phyloP scores from a whole-genome alignment of 2,888 invertebrate genomes.

The Drosophila colorata region DNA sequence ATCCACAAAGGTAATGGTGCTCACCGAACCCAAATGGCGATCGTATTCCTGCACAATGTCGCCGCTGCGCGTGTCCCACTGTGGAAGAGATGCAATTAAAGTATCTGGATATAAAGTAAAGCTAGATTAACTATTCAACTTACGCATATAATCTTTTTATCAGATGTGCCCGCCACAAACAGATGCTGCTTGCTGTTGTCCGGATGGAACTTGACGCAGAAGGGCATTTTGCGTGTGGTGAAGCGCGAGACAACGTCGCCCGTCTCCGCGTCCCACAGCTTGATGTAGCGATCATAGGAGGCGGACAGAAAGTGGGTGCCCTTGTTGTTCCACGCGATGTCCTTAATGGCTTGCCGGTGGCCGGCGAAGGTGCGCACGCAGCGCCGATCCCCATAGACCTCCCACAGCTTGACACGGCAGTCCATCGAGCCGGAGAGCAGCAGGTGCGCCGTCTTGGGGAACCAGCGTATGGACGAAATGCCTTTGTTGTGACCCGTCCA shows the following conservation, averaged over 20 bases:
- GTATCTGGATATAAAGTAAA: not conserved
- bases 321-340: slow-evolving; percentile 97
- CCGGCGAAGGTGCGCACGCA: slow-evolving; percentile 98
- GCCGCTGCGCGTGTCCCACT: slow-evolving; percentile 98
- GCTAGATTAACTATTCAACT: slow-evolving; percentile 82
- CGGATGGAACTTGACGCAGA: slow-evolving; percentile 99
- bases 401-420: slow-evolving; percentile 98
- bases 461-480: slow-evolving; percentile 97
- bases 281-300: slow-evolving; percentile 98
- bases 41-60: slow-evolving; percentile 99
- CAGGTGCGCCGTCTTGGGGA: slow-evolving; percentile 97
- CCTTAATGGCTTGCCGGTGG: slow-evolving; percentile 98
- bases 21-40: slow-evolving; percentile 98
- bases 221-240: slow-evolving; percentile 98
- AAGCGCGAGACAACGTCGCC: slow-evolving; percentile 94
- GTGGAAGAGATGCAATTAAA: not conserved
- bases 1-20: slow-evolving; percentile 99
- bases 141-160: slow-evolving; percentile 99
- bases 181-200: slow-evolving; percentile 98
- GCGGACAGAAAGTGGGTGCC: slow-evolving; percentile 98
- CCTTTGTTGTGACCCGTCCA: slow-evolving; percentile 99
- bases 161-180: slow-evolving; percentile 99
- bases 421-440: slow-evolving; percentile 99
- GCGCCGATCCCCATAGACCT: slow-evolving; percentile 97
- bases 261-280: slow-evolving; percentile 99